Percentiles rank a stretch among this genome's conserved stretches.
Conservation (phyloP, 2,113 vertebrate genomes). For the Lagopus leucura region DNA sequence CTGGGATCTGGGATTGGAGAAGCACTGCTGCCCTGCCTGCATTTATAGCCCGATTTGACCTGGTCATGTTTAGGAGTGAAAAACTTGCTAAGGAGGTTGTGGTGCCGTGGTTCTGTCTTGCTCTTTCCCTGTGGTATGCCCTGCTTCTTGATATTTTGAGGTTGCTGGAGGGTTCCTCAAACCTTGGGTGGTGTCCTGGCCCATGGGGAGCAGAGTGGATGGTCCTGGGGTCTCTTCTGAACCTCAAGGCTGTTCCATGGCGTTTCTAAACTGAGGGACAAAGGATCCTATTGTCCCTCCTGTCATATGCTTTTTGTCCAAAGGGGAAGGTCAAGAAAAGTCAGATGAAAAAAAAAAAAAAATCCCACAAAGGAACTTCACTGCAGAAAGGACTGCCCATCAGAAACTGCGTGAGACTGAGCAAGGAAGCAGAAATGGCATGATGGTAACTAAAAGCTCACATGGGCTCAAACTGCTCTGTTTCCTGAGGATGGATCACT, state of each 20-base stretch:
- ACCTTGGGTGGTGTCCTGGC: neutral
- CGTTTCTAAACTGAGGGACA: neutral
- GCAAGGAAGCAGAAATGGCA: neutral
- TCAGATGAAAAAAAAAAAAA: neutral
- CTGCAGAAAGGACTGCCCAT: neutral
- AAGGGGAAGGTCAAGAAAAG: neutral
- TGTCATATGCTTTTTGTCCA: neutral
- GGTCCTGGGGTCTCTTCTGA: neutral
- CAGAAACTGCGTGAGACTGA: neutral
- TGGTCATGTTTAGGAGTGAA: neutral
- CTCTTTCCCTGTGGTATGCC: rapidly evolving
- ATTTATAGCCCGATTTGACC: neutral
- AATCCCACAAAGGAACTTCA: neutral
- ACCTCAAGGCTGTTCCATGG: rapidly evolving
- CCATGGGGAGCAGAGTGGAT: neutral
- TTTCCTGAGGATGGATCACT: neutral
- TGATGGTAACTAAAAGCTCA: neutral
- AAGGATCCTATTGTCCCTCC: neutral
- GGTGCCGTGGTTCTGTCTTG: neutral
- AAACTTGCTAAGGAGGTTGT: neutral
- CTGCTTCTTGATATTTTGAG: neutral
- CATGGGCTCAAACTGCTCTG: neutral
- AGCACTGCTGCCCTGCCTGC: neutral
- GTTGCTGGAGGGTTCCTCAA: neutral
- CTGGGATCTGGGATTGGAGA: neutral